A percentile compares a stretch with the other conserved stretches of the same genome.
phyloP scores from a whole-genome alignment of 2,888 invertebrate species.

The Ornithoptera alexandrae region DNA sequence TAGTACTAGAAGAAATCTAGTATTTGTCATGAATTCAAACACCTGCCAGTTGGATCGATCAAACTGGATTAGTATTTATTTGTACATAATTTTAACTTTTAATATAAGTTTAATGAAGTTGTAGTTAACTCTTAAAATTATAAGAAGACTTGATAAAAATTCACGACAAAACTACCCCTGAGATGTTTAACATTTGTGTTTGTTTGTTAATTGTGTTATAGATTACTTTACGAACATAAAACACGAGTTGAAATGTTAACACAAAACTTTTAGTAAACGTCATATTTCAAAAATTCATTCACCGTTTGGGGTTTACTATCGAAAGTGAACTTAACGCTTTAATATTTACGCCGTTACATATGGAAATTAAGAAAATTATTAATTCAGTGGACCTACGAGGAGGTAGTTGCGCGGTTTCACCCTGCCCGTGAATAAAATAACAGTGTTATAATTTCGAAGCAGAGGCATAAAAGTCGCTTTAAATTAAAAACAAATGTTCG shows the following conservation, averaged over 20 bases:
- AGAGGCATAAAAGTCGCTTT: conserved; percentile 48
- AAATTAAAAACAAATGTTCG: conserved; percentile 65
- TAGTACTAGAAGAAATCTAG: no score
- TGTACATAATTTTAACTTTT: no score
- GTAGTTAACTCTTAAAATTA: no score
- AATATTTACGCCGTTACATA: conserved; percentile 41
- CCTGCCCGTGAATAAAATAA: conserved; percentile 48
- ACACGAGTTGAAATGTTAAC: neutral
- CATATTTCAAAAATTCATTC: neutral
- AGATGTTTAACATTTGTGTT: neutral
- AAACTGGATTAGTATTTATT: no score
- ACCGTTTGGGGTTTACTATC: neutral
- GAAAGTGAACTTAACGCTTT: conserved; percentile 23
- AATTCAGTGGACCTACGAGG: conserved; percentile 45
- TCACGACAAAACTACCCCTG: no score
- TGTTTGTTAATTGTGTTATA: neutral
- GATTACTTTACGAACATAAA: neutral
- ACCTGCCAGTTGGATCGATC: no score
- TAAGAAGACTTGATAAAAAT: no score
- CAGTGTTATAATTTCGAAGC: conserved; percentile 44
- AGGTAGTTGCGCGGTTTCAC: conserved; percentile 45
- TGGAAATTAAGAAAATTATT: conserved; percentile 46
- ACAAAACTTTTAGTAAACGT: neutral
- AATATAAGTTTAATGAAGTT: no score
- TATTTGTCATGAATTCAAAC: no score